Percentiles rank a stretch among this genome's conserved stretches.
Evolutionary conservation across 2,797 vertebrate species (phyloP).

Genomic region (Pipistrellus pygmaeus): DNA sequence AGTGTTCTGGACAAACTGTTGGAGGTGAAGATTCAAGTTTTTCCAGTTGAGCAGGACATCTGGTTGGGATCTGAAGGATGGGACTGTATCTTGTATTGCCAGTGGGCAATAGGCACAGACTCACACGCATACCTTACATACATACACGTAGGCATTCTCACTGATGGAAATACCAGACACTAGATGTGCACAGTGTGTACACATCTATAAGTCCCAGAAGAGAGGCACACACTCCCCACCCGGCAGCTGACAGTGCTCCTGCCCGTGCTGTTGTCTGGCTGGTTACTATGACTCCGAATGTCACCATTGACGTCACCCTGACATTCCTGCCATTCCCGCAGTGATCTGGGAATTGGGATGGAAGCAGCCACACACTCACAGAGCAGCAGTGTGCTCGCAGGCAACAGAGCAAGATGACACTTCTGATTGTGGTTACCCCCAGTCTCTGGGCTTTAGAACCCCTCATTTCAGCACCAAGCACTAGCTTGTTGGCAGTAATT

Average conservation of each 20-base stretch:
- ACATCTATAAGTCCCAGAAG: neutral
- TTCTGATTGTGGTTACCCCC: neutral
- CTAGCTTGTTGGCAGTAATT: rapidly evolving
- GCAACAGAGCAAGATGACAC: neutral
- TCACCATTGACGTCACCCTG: slow-evolving; percentile 95
- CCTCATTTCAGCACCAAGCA: neutral
- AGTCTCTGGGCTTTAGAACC: neutral
- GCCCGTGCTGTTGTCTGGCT: slow-evolving; percentile 71
- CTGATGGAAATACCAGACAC: rapidly evolving
- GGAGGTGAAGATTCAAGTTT: neutral
- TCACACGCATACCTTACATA: neutral
- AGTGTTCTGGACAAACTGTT: neutral
- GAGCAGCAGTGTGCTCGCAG: neutral
- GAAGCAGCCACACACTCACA: slow-evolving; percentile 71
- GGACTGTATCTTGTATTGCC: rapidly evolving
- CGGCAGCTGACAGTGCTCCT: slow-evolving; percentile 89
- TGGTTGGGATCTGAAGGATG: neutral
- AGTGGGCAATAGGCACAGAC: neutral
- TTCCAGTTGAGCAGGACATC: neutral
- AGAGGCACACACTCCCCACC: neutral
- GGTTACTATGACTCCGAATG: slow-evolving; percentile 90
- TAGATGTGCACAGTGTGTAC: slow-evolving; percentile 29
- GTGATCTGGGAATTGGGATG: slow-evolving; percentile 88
- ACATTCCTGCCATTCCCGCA: slow-evolving; percentile 93
- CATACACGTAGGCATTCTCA: neutral